phyloP scores from a whole-genome alignment of 2,888 invertebrate species.

The Drosophila atripex region DNA sequence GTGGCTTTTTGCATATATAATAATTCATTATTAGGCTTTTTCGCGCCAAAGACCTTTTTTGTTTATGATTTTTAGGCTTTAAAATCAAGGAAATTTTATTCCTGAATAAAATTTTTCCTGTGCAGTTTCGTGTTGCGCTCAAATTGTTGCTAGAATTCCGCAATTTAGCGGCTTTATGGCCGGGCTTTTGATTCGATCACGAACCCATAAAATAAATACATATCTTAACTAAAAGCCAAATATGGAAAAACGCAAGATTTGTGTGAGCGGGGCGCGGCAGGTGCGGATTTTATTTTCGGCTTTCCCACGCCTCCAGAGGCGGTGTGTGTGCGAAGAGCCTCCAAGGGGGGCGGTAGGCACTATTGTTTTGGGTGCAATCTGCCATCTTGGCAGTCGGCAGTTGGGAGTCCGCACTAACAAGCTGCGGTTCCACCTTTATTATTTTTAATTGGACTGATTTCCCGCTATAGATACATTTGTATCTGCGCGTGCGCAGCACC shows the following conservation, averaged over 20 bases:
- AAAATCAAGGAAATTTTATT: too few species aligned
- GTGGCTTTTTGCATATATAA: too few species aligned
- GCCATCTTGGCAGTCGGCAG: constrained; percentile 46
- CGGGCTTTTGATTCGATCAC: constrained; percentile 73
- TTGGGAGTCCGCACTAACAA: constrained; percentile 56
- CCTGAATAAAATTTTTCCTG: neutral
- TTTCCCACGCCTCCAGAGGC: constrained; percentile 65
- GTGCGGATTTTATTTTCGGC: constrained; percentile 33
- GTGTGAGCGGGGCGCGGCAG: constrained; percentile 37
- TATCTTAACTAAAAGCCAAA: constrained; percentile 38
- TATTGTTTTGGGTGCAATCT: constrained; percentile 75
- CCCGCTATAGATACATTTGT: constrained; percentile 75
- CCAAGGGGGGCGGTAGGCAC: constrained; percentile 14
- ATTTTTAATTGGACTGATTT: constrained; percentile 79
- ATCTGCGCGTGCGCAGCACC: constrained; percentile 53
- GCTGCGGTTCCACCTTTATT: constrained; percentile 72
- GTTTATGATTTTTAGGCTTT: too few species aligned
- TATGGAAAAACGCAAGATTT: constrained; percentile 33
- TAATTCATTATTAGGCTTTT: too few species aligned
- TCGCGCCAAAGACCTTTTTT: too few species aligned
- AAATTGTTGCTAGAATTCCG: constrained; percentile 75
- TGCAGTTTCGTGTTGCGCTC: constrained; percentile 67
- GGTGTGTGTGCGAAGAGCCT: neutral
- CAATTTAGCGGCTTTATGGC: constrained; percentile 66
- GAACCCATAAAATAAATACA: constrained; percentile 48